phyloP scores from a whole-genome alignment of 2,888 invertebrate species.

The Xestia sexstrigata region DNA sequence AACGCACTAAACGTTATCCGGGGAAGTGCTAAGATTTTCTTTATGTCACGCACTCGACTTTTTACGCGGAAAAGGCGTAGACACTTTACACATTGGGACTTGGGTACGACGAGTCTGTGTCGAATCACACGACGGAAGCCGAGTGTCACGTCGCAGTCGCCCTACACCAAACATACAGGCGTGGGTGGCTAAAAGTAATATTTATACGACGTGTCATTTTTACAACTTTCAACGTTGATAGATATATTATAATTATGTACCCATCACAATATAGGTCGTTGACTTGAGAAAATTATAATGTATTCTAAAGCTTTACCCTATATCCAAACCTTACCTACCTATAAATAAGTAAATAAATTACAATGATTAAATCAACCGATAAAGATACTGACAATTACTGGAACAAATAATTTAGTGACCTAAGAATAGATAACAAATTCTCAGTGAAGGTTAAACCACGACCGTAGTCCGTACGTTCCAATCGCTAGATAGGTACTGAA shows the following conservation, averaged over 20 bases:
- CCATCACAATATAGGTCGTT: conserved; percentile 48
- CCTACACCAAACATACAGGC: conserved; percentile 45
- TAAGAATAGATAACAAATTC: conserved; percentile 74
- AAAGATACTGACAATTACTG: conserved; percentile 65
- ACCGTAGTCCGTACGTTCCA: conserved; percentile 65
- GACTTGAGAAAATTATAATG: conserved; percentile 39
- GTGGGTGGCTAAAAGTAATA: conserved; percentile 51
- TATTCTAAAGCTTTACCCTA: conserved; percentile 17
- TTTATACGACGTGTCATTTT: conserved; percentile 53
- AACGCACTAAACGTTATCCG: conserved; percentile 67
- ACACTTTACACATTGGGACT: conserved; percentile 15
- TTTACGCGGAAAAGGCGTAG: conserved; percentile 56
- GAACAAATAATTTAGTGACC: conserved; percentile 70
- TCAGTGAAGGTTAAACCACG: conserved; percentile 73
- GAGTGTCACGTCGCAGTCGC: conserved; percentile 60
- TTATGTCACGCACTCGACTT: conserved; percentile 53
- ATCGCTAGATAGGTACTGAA: conserved; percentile 67
- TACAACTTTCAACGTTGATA: conserved; percentile 63
- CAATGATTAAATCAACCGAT: conserved; percentile 34
- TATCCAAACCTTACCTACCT: neutral
- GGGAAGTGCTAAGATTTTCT: conserved; percentile 60
- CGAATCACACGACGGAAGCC: conserved; percentile 54
- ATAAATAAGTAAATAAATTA: conserved; percentile 12
- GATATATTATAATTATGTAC: conserved; percentile 52
- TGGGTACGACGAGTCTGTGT: conserved; percentile 33